Evolutionary conservation across 2,888 invertebrate species (phyloP), one percentile per base, ranked within the genome.

Genomic region (Sphaerolaimus hirsutus): DNA sequence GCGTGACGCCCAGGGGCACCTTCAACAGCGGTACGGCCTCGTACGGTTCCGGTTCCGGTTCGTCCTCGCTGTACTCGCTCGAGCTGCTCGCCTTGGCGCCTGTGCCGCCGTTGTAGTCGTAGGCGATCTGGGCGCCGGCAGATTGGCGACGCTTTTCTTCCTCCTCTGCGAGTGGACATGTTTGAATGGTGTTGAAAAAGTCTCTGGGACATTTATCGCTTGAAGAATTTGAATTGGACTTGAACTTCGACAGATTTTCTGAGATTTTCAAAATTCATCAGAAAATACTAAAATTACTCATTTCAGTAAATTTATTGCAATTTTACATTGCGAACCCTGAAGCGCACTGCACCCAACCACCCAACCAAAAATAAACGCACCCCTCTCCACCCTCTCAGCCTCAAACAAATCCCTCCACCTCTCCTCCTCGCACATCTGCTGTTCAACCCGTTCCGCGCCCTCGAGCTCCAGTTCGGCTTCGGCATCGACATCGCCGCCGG

Each of bases 361-460:
- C 37, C 37, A 37, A 37, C 5, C 19, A 7, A 17, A 5, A 37
- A 37, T n/a, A 7, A 7, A 14, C 5, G 12, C 37, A 7, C 10
- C 38, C 47, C 46, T n/a, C 37, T 7, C 37, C 37, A n/a, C 19
- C n/a, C 27, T 22, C 40, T 41, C 41, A 25, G 10, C 45, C 25
- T 19, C 35, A 21, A 81, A 76, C 43, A 93, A 72, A 22, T 82
- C 84, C 50, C 79, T 71, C 68, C 87, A 97, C 42, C 93, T 73
- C 70, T 97, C 93, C 63, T 84, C 81, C 64, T 97, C 89, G 67
- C 89, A 89, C 46, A 83, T 70, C 59, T 79, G 77, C 66, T 97
- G 93, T 53, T 87, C 75, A 50, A 77, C 75, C 54, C 73, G 71
- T 64, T 83, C 81, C 54, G 75, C 74, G 41, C 75, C 75, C 46